These are phyloP conservation scores for Euwallacea similis DNA, from an alignment of 1,140 invertebrate genomes.

Conservation along the genomic window DNA sequence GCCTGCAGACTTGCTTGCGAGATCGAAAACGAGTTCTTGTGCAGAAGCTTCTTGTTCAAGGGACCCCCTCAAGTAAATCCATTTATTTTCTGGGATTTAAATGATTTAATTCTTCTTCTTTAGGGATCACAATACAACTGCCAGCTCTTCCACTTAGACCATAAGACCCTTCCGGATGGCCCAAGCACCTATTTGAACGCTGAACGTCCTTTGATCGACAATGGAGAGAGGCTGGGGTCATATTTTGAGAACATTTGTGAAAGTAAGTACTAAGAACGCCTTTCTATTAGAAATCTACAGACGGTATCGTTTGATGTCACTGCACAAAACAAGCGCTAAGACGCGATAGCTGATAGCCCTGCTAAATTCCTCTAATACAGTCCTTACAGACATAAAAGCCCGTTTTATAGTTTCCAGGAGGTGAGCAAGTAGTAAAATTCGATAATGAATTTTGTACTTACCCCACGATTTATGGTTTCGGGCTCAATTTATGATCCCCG, in stretches of 20 bases:
- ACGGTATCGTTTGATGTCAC: too few relatives aligned
- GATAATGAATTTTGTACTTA: too few relatives aligned
- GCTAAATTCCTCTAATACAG: too few relatives aligned
- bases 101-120: background rate
- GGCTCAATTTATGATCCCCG: background rate
- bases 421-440: too few relatives aligned
- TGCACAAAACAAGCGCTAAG: too few relatives aligned
- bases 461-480: background rate
- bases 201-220: constrained; percentile 86
- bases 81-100: background rate
- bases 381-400: too few relatives aligned
- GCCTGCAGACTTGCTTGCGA: constrained; percentile 88
- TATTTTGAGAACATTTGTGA: constrained; percentile 91
- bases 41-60: constrained; percentile 82
- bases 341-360: too few relatives aligned
- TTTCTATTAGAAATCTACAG: background rate
- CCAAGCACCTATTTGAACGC: constrained; percentile 86
- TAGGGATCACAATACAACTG: constrained; percentile 80
- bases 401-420: too few relatives aligned
- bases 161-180: constrained; percentile 87
- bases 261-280: constrained; percentile 55
- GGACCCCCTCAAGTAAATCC: constrained; percentile 62
- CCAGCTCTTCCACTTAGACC: constrained; percentile 88
- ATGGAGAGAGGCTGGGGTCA: constrained; percentile 83
- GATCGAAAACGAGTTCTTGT: constrained; percentile 90